phyloP scores from a whole-genome alignment of 2,888 invertebrate genomes.

The Agriopis leucophaearia region DNA sequence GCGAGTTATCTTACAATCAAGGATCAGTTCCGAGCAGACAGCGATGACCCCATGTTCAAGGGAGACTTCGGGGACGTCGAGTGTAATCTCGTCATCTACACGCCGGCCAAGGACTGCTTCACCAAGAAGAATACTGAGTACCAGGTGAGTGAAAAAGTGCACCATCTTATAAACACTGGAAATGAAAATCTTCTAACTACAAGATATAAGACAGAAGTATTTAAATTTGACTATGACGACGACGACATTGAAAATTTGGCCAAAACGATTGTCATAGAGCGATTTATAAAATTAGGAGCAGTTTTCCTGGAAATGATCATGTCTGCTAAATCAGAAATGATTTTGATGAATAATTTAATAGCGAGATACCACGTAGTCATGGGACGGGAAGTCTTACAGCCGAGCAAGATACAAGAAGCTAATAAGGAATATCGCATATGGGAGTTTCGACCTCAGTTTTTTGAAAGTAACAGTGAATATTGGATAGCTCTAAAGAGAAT shows the following conservation, averaged over 20 bases:
- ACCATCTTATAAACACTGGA: constrained; percentile 45
- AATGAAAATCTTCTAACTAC: constrained; percentile 35
- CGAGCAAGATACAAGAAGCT: constrained; percentile 22
- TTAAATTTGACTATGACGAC: constrained; percentile 52
- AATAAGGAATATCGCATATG: constrained; percentile 36
- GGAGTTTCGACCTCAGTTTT: constrained; percentile 53
- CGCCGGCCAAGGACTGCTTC: constrained; percentile 52
- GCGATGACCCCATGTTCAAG: constrained; percentile 51
- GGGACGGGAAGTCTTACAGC: constrained; percentile 50
- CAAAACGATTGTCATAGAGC: constrained; percentile 48
- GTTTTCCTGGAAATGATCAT: constrained; percentile 52
- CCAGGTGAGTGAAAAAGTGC: constrained; percentile 44
- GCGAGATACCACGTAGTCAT: constrained; percentile 58
- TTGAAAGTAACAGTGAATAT: constrained; percentile 46
- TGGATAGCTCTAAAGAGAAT: constrained; percentile 46
- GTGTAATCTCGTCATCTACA: constrained; percentile 56
- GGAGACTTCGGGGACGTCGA: constrained; percentile 49
- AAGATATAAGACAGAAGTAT: constrained; percentile 38
- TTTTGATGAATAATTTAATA: constrained; percentile 54
- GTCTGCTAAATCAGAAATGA: constrained; percentile 44
- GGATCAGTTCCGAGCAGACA: constrained; percentile 47
- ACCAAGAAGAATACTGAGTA: constrained; percentile 38
- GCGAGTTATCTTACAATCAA: constrained; percentile 57
- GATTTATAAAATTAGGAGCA: constrained; percentile 48
- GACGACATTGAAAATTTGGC: constrained; percentile 47